Conservation (phyloP, 2,888 invertebrate genomes). For the Phania funesta region DNA sequence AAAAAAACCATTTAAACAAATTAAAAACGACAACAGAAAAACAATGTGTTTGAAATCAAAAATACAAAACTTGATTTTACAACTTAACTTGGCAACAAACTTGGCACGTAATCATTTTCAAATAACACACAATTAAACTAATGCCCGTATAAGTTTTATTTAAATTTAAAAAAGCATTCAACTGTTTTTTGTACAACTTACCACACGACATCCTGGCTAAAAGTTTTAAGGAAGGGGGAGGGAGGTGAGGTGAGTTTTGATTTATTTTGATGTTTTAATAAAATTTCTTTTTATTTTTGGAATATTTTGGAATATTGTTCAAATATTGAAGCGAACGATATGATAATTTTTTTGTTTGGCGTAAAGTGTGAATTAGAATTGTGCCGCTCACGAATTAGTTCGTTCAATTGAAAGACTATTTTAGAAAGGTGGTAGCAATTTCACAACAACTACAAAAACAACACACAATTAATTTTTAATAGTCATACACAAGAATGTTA, state of each 20-base stretch:
- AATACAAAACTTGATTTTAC: background rate
- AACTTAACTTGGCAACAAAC: slow-evolving; percentile 22
- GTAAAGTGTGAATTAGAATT: no score
- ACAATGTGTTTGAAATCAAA: slow-evolving; percentile 1
- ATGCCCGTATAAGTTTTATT: slow-evolving; percentile 21
- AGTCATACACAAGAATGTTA: no score
- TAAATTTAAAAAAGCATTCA: slow-evolving; percentile 61
- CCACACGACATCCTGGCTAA: slow-evolving; percentile 67
- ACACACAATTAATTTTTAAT: no score
- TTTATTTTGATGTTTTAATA: slow-evolving; percentile 1
- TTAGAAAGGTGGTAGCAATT: no score
- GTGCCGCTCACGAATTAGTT: no score
- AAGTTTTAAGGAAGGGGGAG: slow-evolving; percentile 35
- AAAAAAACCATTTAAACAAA: slow-evolving; percentile 30
- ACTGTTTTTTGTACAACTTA: slow-evolving; percentile 49
- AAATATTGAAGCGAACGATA: no score
- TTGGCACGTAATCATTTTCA: slow-evolving; percentile 19
- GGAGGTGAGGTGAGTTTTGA: slow-evolving; percentile 32
- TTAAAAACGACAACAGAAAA: slow-evolving; percentile 8
- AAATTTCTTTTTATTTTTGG: background rate
- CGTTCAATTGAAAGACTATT: no score
- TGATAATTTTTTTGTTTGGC: no score
- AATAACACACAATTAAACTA: slow-evolving; percentile 40
- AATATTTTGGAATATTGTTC: background rate
- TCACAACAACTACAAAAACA: no score